Base-by-base conservation (phyloP, 1,140 invertebrate species). In the Calosoma granatense region DNA sequence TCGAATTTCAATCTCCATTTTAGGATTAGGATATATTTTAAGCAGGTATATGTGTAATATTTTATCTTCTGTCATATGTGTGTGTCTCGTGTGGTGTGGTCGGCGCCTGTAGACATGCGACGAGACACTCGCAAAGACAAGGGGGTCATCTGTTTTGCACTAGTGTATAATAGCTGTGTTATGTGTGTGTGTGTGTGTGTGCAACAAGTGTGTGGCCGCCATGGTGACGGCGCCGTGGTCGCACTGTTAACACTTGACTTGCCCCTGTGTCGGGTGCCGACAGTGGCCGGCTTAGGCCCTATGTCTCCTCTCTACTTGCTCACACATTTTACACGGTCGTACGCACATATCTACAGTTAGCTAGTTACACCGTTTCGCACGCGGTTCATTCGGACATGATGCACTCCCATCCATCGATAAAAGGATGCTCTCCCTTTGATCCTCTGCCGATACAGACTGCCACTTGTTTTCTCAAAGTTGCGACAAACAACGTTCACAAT, bases 231-330 rank as follows among this genome's bases (percentile, higher is more conserved):
- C 20, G 47, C 11, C 22, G 56, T 41, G 26, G 11, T 17, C 54
- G 30, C 55, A 15, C 53, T 17, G 19, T 56, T 56, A 59, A 56
- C 58, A 59, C 58, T 59, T 59, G 58, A 59, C 58, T 56, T 59
- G 58, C 55, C 54, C 58, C 55, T 54, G 55, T 59, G 51, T 26
- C 54, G 21, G 58, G 54, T 54, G 58, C 39, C 58, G 19, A 43
- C 19, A 57, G 20, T 12, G 4, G 52, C 55, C 51, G 30, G 6
- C 21, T 19, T 36, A 15, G 36, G 6, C 2, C 30, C 30, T 20
- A 36, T 20, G 22, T 2, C n/a, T 14, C 20, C 2, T 20, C 20
- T 51, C 15, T 12, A 17, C 41, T 3, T 54, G 12, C 17, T 20
- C 20, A 39, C n/a, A 11, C 36, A 39, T n/a, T 39, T 56, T 41